Base-by-base conservation (phyloP, 1,140 invertebrate genomes). In the Drosophila novamexicana region DNA sequence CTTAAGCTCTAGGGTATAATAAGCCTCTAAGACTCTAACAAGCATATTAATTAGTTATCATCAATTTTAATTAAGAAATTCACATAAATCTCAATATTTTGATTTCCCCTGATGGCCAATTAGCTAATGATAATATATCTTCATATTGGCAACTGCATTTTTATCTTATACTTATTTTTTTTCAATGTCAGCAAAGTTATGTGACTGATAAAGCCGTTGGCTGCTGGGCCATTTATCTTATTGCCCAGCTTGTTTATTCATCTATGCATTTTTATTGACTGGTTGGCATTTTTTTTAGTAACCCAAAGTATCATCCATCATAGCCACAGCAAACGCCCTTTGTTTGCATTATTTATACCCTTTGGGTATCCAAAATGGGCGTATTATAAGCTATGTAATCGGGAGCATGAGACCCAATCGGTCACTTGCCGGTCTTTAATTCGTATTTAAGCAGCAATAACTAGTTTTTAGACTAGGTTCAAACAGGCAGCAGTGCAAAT, bases 241-340 rank as follows among this genome's bases (percentile, higher is more conserved):
- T 49, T 45, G 56, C 32, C 56, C 34, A 9, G 57, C 64, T 54
- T 0, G 37, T 52, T 45, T 50, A 71, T 71, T 81, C 50, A 75
- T 62, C 77, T 75, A 85, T 86, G 78, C 78, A 85, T 86, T 78
- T 81, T 86, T 68, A 73, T 73, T 42, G 56, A 68, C 40, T 61
- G 40, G 67, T 66, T 78, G 79, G 79, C 75, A 81, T 79, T 77
- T 53, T n/a, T 56, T 22, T 62, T 50, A 50, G 61, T 49, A 16
- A 59, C 53, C 57, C 50, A 76, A 66, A 65, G 61, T 52, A 71
- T 85, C 47, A 49, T 49, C 18, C 45, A 29, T 29, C 75, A 85
- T 79, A 63, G 59, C 36, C 39, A 70, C 56, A 34, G 57, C 40
- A n/a, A 49, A 49, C 65, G 66, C 37, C 32, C 62, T 74, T 74